Evolutionary conservation across 2,888 invertebrate species (phyloP).

Genomic region (Cantharis lateralis): DNA sequence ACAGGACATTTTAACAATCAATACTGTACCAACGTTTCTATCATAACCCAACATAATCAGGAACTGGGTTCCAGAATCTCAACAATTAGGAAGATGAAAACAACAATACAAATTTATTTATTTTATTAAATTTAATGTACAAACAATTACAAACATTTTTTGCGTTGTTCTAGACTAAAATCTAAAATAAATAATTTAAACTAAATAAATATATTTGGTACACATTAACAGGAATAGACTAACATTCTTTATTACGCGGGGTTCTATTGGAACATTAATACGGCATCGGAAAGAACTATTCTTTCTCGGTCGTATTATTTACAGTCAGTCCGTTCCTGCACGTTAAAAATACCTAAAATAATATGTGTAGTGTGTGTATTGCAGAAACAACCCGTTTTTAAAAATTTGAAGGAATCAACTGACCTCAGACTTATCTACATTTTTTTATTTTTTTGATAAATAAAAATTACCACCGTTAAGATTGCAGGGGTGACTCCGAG

Average conservation of each 20-base stretch:
- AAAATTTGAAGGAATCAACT: background rate
- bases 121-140: slow-evolving; percentile 14
- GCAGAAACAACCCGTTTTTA: background rate
- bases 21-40: background rate
- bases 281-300: background rate
- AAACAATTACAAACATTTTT: slow-evolving; percentile 6
- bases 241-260: background rate
- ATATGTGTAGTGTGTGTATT: background rate
- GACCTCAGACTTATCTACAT: background rate
- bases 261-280: background rate
- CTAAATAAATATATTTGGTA: slow-evolving; percentile 17
- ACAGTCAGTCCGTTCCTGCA: background rate
- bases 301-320: background rate
- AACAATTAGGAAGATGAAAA: slow-evolving; percentile 14
- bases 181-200: slow-evolving; percentile 6
- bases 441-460: background rate
- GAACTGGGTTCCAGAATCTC: background rate
- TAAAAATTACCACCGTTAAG: background rate
- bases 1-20: background rate
- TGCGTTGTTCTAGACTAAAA: background rate
- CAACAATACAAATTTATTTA: slow-evolving; percentile 14
- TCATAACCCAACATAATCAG: background rate
- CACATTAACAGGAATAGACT: background rate
- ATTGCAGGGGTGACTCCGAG: background rate
- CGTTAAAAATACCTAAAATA: background rate